These are phyloP conservation scores for Scaptomyza hsui DNA, from an alignment of 1,140 invertebrate genomes.

Conservation along the genomic window DNA sequence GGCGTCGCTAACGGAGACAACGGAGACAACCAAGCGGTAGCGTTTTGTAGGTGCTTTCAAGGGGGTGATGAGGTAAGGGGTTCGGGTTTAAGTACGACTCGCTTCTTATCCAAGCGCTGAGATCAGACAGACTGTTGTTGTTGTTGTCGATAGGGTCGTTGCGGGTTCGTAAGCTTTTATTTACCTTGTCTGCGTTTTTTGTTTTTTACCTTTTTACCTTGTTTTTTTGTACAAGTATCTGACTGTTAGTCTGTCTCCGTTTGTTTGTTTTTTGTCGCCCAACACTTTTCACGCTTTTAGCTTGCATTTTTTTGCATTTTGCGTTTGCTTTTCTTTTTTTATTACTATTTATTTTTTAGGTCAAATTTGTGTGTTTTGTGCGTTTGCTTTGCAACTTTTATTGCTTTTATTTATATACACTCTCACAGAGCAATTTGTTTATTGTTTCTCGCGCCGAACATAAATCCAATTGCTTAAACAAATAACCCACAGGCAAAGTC, in stretches of 20 bases:
- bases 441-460: conserved; percentile 43
- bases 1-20: conserved; percentile 29
- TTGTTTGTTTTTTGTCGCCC: conserved; percentile 25
- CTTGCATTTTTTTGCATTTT: conserved; percentile 48
- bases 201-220: conserved; percentile 23
- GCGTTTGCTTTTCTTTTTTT: conserved; percentile 8
- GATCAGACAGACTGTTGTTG: conserved; percentile 51
- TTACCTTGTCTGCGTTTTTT: conserved; percentile 67
- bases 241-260: conserved; percentile 1
- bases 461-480: conserved; percentile 66
- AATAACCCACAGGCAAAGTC: conserved; percentile 24
- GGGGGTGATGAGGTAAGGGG: background rate
- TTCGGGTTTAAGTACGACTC: background rate
- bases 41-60: conserved; percentile 1
- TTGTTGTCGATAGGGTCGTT: conserved; percentile 39
- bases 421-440: conserved; percentile 39
- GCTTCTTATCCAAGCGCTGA: conserved; percentile 61
- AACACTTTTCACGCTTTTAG: conserved; percentile 44
- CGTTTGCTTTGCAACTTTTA: conserved; percentile 49
- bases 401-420: conserved; percentile 58
- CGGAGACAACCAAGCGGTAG: conserved; percentile 11
- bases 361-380: conserved; percentile 64
- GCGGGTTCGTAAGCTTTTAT: conserved; percentile 45
- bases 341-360: conserved; percentile 22
- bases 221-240: conserved; percentile 7